These are phyloP conservation scores for Agrochola lota DNA, from an alignment of 2,888 invertebrate species.

Conservation along the genomic window DNA sequence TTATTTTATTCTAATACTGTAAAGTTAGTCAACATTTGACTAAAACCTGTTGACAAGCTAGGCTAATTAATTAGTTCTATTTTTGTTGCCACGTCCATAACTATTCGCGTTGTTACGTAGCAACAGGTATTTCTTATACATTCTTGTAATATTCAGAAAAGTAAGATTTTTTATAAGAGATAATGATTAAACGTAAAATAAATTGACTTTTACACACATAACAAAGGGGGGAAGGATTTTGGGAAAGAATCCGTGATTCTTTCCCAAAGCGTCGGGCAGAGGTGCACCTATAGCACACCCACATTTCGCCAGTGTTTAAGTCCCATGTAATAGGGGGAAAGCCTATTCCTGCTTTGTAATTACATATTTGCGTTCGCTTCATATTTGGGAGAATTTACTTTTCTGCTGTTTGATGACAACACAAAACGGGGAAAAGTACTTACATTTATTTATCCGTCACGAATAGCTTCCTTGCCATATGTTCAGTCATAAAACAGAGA, in stretches of 20 bases:
- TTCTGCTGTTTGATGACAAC: background rate
- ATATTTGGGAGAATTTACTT: background rate
- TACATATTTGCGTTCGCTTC: background rate
- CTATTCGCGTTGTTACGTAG: background rate
- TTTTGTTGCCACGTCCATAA: constrained; percentile 36
- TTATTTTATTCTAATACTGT: no score
- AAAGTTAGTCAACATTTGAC: constrained; percentile 16
- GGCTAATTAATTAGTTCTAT: constrained; percentile 45
- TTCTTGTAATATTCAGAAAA: background rate
- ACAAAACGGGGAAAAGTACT: background rate
- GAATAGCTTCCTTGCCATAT: background rate
- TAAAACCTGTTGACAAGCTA: constrained; percentile 26
- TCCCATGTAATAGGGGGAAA: no score
- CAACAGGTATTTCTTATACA: background rate
- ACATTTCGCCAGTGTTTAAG: no score
- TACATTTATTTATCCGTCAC: background rate
- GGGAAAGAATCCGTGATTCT: no score
- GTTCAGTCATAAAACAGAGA: background rate
- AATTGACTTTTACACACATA: background rate
- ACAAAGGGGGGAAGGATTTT: no score
- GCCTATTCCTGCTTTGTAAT: no score
- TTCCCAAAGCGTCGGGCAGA: background rate
- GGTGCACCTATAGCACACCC: no score
- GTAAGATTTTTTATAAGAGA: no score
- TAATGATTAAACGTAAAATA: background rate